Conservation (phyloP, 2,113 vertebrate genomes). For the Vulpes ferrilata region DNA sequence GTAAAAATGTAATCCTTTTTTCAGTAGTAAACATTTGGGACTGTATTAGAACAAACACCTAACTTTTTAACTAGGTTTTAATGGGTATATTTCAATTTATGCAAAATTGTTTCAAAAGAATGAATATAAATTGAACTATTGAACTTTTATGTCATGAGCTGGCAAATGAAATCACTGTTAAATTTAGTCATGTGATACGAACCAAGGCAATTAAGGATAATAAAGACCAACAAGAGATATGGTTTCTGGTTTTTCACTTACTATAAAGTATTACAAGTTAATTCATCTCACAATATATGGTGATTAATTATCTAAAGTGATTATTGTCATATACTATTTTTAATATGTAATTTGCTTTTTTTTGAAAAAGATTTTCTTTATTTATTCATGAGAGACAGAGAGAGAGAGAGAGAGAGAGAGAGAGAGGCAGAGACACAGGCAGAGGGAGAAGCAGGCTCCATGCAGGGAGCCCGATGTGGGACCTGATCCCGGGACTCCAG, state of each 20-base stretch:
- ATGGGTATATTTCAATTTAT: neutral
- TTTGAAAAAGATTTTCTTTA: too few relatives aligned
- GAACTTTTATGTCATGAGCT: neutral
- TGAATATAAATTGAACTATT: neutral
- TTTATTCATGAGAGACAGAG: too few relatives aligned
- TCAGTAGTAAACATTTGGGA: neutral
- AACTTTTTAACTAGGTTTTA: neutral
- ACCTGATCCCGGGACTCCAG: too few relatives aligned
- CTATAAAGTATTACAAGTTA: neutral
- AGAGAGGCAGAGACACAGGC: too few relatives aligned
- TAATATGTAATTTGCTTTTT: neutral
- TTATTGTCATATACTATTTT: neutral
- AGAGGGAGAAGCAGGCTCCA: too few relatives aligned
- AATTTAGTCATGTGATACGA: neutral
- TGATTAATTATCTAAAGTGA: neutral
- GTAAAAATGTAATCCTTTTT: neutral
- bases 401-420: too few relatives aligned
- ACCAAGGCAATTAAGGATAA: neutral
- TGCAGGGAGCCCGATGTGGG: too few relatives aligned
- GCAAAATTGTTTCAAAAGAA: neutral
- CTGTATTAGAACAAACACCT: neutral
- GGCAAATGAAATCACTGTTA: neutral
- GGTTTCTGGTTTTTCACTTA: neutral
- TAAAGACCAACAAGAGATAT: neutral
- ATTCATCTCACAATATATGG: neutral